Base-by-base conservation (phyloP, 2,888 invertebrate genomes). In the Xiphydria camelus region DNA sequence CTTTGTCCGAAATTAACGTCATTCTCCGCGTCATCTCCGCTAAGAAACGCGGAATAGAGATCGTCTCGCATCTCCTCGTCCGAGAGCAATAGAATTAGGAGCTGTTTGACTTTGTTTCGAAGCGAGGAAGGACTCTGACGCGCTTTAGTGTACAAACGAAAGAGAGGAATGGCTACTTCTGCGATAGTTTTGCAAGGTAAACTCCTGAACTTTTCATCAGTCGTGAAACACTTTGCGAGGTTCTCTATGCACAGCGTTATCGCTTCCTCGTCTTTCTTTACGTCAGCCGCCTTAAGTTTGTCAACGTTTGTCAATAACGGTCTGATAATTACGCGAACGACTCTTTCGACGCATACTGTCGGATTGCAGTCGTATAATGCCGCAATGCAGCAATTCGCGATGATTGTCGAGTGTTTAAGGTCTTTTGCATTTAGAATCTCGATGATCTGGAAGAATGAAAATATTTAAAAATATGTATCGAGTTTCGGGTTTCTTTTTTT, bases 301-400 rank as follows among this genome's bases (percentile, higher is more conserved):
- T 35, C 17, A 26, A 36, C 32, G 15, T 17, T 41, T 17, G 41
- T 29, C 36, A 57, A 41, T 19, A 78, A 57, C 15, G 77, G 76
- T 9, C 55, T 51, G 39, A 68, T 61, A 20, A 79, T 61, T 4
- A 56, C 49, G 32, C 68, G 53, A 23, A 82, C 44, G 45, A 82
- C 70, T 55, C 75, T 65, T 36, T 72, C 66, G 14, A 65, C 49
- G 49, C 77, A 75, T 40, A 78, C 61, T 10, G 77, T 59, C 10
- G 77, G 70, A 66, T 82, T 81, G 36, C 75, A 77, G 37, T 80
- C 77, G 61, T 79, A 75, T 19, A 87, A 69, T 45, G 70, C 72
- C 50, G 81, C 75, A 2, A 82, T 76, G 67, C 84, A 86, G 20
- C 79, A 75, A 17, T 80, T 78, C 40, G 82, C 83, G 42, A 85